Evolutionary conservation across 1,140 invertebrate genomes (phyloP), one percentile per base, ranked within the genome.

Genomic region (Heliconius hermathena): DNA sequence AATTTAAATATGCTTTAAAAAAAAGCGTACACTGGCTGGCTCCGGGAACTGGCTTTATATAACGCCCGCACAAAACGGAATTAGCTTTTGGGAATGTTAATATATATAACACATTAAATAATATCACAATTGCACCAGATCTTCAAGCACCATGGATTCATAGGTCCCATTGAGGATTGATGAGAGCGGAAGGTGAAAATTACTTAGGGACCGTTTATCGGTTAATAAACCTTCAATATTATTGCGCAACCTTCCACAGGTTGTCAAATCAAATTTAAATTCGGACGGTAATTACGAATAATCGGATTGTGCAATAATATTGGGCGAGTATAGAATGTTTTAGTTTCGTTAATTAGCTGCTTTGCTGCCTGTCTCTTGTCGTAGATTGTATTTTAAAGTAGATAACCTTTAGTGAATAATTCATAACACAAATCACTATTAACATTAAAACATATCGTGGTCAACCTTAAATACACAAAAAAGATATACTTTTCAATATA

Each of bases 1-100:
- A 95, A 95, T 89, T 90, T 95, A 92, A 95, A 94, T 92, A 95
- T 95, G 94, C 94, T 95, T 92, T 95, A 95, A 91, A 92, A 91
- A 90, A 92, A 91, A 91, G 91, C 90, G 88, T 90, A 92, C 89
- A 90, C 85, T 84, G 85, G 86, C 85, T 90, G 92, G 90, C 89
- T 90, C 91, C 86, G 82, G 90, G 89, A 92, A 91, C 87, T 86
- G 91, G 91, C 89, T 91, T 89, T 85, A 79, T 91, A 94, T 93
- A 83, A 89, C 90, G 89, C 91, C 91, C 89, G 90, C 93, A 94
- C 91, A 88, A 4, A 90, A 89, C 87, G 92, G 91, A 90, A 83
- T 90, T 91, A 91, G 91, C 87, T 94, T 93, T 89, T 85, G 90
- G 89, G 89, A 91, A 92, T 92, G 89, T 88, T 87, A 88, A 85